A percentile compares a stretch with the other conserved stretches of the same genome.
Conservation (phyloP, 2,113 vertebrate species). For the Taurulus bubalis region DNA sequence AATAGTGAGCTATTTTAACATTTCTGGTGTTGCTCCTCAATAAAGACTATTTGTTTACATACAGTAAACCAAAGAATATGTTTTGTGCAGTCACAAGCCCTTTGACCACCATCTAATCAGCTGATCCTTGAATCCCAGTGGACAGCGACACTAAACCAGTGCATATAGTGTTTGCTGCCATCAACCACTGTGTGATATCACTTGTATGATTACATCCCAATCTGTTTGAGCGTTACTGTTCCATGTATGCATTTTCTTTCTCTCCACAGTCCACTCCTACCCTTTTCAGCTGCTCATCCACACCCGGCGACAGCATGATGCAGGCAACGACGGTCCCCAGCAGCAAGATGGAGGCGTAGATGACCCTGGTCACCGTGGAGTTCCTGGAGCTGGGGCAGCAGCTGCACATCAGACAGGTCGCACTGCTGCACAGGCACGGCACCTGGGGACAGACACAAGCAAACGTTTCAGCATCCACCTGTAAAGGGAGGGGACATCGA, state of each 20-base stretch:
- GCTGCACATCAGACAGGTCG: constrained; percentile 88
- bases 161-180: background rate
- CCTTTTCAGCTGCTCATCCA: constrained; percentile 89
- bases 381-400: constrained; percentile 91
- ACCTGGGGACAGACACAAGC: constrained; percentile 76
- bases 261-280: constrained; percentile 67
- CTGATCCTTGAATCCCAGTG: background rate
- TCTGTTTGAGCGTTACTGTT: background rate
- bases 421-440: constrained; percentile 90
- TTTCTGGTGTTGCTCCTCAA: too few relatives aligned
- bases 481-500: background rate
- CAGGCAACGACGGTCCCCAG: constrained; percentile 87
- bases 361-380: constrained; percentile 90
- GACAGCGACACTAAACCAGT: background rate
- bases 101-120: background rate
- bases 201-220: background rate
- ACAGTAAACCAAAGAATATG: background rate
- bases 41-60: too few relatives aligned
- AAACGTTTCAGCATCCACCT: background rate
- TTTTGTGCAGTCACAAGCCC: background rate
- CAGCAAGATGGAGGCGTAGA: constrained; percentile 90
- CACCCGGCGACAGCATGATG: constrained; percentile 89
- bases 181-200: background rate
- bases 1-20: too few relatives aligned
- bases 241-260: background rate